Evolutionary conservation across 2,113 vertebrate species (phyloP).

Genomic region (Notothenia coriiceps): DNA sequence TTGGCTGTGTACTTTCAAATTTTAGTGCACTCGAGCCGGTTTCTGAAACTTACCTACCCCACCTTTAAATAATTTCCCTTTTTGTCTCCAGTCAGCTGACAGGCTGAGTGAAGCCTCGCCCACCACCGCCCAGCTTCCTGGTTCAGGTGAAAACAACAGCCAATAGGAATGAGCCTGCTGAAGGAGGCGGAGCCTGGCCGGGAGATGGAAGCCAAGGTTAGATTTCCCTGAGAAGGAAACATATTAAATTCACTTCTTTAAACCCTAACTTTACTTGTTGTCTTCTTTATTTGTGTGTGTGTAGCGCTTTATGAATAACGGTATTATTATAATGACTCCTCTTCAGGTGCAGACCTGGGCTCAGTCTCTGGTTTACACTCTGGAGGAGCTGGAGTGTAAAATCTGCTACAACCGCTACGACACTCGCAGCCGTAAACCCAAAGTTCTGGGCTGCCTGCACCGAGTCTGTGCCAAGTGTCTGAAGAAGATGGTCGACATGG

Average conservation of each 20-base stretch:
- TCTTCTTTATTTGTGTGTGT: too few relatives aligned
- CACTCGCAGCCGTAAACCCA: constrained; percentile 82
- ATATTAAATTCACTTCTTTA: too few relatives aligned
- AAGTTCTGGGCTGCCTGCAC: constrained; percentile 87
- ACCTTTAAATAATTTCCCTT: not conserved
- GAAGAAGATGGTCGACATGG: constrained; percentile 85
- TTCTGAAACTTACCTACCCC: too few relatives aligned
- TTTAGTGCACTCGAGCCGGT: too few relatives aligned
- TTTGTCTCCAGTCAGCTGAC: constrained; percentile 33
- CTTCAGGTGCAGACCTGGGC: constrained; percentile 69
- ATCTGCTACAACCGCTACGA: constrained; percentile 91
- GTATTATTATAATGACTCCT: not conserved
- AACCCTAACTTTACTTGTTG: too few relatives aligned
- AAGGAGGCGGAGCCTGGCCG: constrained; percentile 51
- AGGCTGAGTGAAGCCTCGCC: constrained; percentile 16
- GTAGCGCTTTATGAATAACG: too few relatives aligned
- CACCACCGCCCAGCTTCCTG: not conserved
- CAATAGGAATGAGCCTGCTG: constrained; percentile 52
- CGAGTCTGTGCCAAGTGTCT: constrained; percentile 89
- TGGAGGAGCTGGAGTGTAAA: constrained; percentile 89
- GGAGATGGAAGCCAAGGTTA: constrained; percentile 65
- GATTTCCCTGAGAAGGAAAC: not conserved
- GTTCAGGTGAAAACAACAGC: constrained; percentile 5
- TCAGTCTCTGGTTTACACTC: constrained; percentile 64
- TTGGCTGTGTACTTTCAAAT: too few relatives aligned